phyloP scores from a whole-genome alignment of 2,888 invertebrate species.

The Apantesis nais region DNA sequence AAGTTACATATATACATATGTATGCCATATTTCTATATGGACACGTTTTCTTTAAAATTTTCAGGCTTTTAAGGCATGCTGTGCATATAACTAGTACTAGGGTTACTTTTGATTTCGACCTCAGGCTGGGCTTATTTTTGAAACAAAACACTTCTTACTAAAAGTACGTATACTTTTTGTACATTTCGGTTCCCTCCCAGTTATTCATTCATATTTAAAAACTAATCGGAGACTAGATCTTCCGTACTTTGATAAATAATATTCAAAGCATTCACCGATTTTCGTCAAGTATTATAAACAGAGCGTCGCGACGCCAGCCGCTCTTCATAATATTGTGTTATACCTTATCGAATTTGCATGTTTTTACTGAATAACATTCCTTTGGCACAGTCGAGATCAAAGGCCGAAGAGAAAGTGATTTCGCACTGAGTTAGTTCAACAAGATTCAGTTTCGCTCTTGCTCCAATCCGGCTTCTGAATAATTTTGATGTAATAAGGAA shows the following conservation, averaged over 20 bases:
- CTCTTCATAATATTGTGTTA: constrained; percentile 83
- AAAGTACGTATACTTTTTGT: background rate
- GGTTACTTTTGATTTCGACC: background rate
- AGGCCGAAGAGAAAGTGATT: constrained; percentile 83
- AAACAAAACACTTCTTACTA: background rate
- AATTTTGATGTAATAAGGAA: constrained; percentile 82
- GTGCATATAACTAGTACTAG: background rate
- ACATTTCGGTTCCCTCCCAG: background rate
- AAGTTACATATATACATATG: background rate
- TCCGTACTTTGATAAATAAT: constrained; percentile 60
- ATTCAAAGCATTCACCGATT: constrained; percentile 64
- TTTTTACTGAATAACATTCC: constrained; percentile 86
- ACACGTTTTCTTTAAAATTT: background rate
- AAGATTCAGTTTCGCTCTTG: constrained; percentile 80
- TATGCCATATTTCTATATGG: background rate
- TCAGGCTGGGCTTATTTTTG: background rate
- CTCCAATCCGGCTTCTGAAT: constrained; percentile 76
- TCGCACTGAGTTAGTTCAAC: constrained; percentile 85
- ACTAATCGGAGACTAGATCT: constrained; percentile 36
- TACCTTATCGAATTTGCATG: constrained; percentile 86
- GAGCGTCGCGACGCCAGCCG: constrained; percentile 61
- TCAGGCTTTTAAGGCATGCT: background rate
- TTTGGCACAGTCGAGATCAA: constrained; percentile 84
- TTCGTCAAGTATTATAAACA: constrained; percentile 59
- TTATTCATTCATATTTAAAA: background rate